These are phyloP conservation scores for Agrilus planipennis DNA, from an alignment of 1,140 invertebrate genomes.

Conservation along the genomic window DNA sequence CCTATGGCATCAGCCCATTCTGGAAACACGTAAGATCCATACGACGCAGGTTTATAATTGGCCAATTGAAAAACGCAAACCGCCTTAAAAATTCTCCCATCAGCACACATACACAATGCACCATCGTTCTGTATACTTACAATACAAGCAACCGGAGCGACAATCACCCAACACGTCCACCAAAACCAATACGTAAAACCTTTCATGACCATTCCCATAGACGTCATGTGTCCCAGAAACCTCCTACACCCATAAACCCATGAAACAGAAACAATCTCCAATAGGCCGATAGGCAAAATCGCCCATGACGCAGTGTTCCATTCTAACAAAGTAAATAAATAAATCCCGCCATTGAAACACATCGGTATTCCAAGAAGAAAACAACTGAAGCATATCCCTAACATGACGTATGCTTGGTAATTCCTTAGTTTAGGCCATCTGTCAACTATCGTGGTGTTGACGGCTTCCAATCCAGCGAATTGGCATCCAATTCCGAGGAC, in stretches of 20 bases:
- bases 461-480: conserved; percentile 71
- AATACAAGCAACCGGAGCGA: conserved; percentile 41
- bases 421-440: conserved; percentile 51
- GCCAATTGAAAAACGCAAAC: conserved; percentile 57
- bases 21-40: conserved; percentile 52
- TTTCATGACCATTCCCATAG: conserved; percentile 46
- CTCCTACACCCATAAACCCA: conserved; percentile 60
- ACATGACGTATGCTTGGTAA: conserved; percentile 46
- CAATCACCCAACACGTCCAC: conserved; percentile 42
- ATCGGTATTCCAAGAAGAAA: conserved; percentile 56
- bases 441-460: conserved; percentile 63
- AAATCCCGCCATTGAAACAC: conserved; percentile 60
- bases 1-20: conserved; percentile 53
- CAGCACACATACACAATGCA: neutral
- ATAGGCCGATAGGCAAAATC: conserved; percentile 60
- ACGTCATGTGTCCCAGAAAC: conserved; percentile 41
- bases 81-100: conserved; percentile 43
- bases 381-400: conserved; percentile 45
- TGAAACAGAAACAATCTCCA: conserved; percentile 52
- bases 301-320: conserved; percentile 78
- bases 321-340: conserved; percentile 64
- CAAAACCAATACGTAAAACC: conserved; percentile 39
- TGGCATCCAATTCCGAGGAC: conserved; percentile 65
- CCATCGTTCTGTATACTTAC: conserved; percentile 34
- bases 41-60: conserved; percentile 44